Percentiles rank a stretch among this genome's conserved stretches.
phyloP scores from a whole-genome alignment of 2,797 vertebrate species.

The Serranus cabrilla region DNA sequence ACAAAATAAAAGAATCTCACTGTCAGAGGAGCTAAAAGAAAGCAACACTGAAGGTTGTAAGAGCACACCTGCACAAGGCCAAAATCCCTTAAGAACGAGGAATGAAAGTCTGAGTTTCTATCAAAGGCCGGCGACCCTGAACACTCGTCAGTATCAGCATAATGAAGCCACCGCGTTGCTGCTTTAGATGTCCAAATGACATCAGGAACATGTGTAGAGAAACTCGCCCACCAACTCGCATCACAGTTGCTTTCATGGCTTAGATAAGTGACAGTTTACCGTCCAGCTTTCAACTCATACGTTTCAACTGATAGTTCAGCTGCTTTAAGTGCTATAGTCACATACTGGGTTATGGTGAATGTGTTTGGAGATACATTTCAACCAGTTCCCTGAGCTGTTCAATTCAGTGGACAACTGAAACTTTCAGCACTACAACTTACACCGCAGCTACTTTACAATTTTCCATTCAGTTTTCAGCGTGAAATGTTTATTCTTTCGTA shows the following conservation, averaged over 20 bases:
- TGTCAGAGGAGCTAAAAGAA: constrained; percentile 3
- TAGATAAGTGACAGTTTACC: neutral
- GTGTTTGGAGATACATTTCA: neutral
- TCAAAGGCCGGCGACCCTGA: constrained; percentile 12
- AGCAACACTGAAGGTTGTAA: constrained; percentile 12
- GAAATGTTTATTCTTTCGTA: too few species aligned
- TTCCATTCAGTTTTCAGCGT: neutral
- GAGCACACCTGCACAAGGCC: constrained; percentile 8
- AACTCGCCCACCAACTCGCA: neutral
- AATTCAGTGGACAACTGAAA: neutral
- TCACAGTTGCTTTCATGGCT: neutral
- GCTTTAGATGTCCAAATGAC: neutral
- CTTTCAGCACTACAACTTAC: neutral
- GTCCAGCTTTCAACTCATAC: neutral
- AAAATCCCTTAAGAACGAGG: neutral
- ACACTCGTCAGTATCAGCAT: neutral
- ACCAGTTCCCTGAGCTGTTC: neutral
- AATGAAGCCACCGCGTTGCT: neutral
- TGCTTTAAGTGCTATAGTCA: neutral
- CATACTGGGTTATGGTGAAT: neutral
- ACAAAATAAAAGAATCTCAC: constrained; percentile 11
- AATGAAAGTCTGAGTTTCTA: constrained; percentile 5
- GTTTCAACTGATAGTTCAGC: neutral
- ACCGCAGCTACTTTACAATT: neutral
- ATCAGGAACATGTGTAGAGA: neutral